Percentiles rank a stretch among this genome's conserved stretches.
phyloP scores from a whole-genome alignment of 2,797 vertebrate species.

The Acanthopagrus latus region DNA sequence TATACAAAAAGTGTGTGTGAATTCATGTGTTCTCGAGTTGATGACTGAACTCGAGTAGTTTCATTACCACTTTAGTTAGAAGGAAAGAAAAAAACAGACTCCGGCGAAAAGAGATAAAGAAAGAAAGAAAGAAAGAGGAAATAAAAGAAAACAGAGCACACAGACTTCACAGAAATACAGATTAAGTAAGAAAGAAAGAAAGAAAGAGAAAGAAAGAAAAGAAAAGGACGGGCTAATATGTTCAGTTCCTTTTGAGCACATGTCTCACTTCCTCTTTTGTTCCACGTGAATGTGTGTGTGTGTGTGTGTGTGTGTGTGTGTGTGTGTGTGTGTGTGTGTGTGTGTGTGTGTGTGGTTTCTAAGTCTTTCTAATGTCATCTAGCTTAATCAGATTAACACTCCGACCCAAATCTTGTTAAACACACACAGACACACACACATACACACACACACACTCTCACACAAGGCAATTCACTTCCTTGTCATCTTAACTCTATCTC shows the following conservation, averaged over 20 bases:
- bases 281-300: constrained; percentile 2
- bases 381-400: constrained; percentile 51
- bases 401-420: constrained; percentile 17
- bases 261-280: constrained; percentile 54
- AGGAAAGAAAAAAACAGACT: neutral
- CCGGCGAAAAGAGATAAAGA: neutral
- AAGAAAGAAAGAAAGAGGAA: neutral
- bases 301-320: neutral
- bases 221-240: neutral
- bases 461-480: no score
- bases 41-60: neutral
- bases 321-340: neutral
- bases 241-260: constrained; percentile 23
- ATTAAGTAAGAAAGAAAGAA: neutral
- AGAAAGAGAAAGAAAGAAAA: neutral
- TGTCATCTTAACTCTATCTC: no score
- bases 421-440: constrained; percentile 1
- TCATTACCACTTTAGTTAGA: neutral
- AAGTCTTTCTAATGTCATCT: constrained; percentile 39
- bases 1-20: neutral
- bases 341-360: constrained; percentile 2
- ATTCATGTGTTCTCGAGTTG: neutral
- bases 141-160: neutral
- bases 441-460: constrained; percentile 1
- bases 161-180: neutral